Evolutionary conservation across 2,113 vertebrate genomes (phyloP).

Genomic region (Alectura lathami): DNA sequence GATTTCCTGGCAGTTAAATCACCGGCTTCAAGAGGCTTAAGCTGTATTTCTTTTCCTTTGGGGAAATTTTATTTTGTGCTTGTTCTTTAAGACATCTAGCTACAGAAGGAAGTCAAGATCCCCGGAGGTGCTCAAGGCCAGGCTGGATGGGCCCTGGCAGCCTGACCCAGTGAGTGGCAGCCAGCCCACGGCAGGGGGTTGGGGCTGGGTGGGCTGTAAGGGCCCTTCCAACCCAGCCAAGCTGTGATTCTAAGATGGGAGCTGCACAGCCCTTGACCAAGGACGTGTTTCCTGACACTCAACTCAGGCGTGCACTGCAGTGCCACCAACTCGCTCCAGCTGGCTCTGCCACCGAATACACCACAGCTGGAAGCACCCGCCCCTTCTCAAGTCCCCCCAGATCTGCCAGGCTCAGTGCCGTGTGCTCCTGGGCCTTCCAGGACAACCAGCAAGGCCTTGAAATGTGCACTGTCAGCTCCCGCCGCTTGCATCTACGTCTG

Average conservation of each 20-base stretch:
- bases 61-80: background rate
- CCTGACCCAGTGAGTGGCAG: too few relatives aligned
- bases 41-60: background rate
- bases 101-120: background rate
- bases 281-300: background rate
- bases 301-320: background rate
- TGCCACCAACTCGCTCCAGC: background rate
- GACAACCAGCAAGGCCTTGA: background rate
- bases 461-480: accelerated
- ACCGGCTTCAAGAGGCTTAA: background rate
- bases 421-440: background rate
- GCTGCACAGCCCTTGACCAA: background rate
- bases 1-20: background rate
- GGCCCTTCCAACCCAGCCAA: too few relatives aligned
- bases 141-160: too few relatives aligned
- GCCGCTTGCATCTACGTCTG: slow-evolving; percentile 12
- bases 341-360: background rate
- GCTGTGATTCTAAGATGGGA: too few relatives aligned
- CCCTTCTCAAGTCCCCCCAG: background rate
- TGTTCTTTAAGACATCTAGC: background rate
- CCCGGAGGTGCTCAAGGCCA: too few relatives aligned
- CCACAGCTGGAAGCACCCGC: background rate
- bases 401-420: background rate
- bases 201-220: too few relatives aligned
- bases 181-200: too few relatives aligned